These are phyloP conservation scores for Coryphaenoides rupestris DNA, from an alignment of 2,113 vertebrate genomes.

Conservation along the genomic window DNA sequence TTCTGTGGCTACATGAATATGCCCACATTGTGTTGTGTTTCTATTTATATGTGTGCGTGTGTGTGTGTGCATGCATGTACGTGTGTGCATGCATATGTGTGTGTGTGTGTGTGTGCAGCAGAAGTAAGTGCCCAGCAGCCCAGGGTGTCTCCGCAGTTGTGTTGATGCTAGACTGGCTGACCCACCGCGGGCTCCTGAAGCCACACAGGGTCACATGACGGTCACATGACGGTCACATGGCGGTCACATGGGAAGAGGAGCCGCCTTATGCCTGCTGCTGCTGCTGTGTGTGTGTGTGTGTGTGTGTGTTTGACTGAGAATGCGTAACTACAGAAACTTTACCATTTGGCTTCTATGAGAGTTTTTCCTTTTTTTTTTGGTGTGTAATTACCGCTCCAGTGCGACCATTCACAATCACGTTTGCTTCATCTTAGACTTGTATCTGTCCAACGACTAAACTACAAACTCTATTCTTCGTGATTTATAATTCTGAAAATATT, in stretches of 20 bases:
- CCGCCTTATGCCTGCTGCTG: slow-evolving; percentile 25
- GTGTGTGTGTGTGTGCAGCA: not conserved
- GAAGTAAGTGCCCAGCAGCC: not conserved
- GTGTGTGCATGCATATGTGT: not conserved
- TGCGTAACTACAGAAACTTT: slow-evolving; percentile 7
- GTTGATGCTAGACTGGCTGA: slow-evolving; percentile 53
- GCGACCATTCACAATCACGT: not conserved
- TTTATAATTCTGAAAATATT: no score
- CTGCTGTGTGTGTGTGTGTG: slow-evolving; percentile 18
- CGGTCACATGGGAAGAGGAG: slow-evolving; percentile 49
- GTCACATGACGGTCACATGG: not conserved
- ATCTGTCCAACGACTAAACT: no score
- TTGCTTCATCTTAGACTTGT: not conserved
- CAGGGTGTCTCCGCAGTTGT: slow-evolving; percentile 32
- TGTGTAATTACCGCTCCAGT: no score
- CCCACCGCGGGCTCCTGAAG: slow-evolving; percentile 41
- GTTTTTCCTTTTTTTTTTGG: not conserved
- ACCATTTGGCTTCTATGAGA: not conserved
- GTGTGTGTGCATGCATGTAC: not conserved
- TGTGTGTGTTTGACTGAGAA: slow-evolving; percentile 27
- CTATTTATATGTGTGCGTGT: not conserved
- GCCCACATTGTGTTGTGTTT: not conserved
- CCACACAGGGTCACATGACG: slow-evolving; percentile 50
- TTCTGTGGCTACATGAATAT: not conserved
- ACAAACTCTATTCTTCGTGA: no score